phyloP scores from a whole-genome alignment of 2,113 vertebrate genomes.

The Noturus placidus region DNA sequence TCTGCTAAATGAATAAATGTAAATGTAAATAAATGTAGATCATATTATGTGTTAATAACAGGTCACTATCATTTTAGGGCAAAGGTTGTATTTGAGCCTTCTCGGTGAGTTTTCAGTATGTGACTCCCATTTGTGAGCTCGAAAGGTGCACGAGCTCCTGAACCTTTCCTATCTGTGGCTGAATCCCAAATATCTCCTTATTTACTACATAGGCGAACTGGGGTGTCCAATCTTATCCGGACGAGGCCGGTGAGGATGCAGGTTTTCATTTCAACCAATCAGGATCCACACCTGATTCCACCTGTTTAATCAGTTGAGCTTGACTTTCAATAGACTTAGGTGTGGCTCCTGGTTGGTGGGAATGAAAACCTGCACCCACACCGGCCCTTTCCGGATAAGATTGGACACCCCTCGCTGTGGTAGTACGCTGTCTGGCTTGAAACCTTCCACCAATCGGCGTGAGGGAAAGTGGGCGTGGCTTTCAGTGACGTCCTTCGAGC shows the following conservation, averaged over 20 bases:
- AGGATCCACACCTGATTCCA: too few species aligned
- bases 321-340: too few species aligned
- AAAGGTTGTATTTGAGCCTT: not conserved
- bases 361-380: too few species aligned
- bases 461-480: slow-evolving; percentile 18
- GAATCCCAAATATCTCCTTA: not conserved
- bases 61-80: not conserved
- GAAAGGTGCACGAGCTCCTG: not conserved
- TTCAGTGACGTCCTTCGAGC: not conserved
- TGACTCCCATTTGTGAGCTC: not conserved
- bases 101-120: not conserved
- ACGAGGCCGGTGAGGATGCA: too few species aligned
- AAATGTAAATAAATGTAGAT: too few species aligned
- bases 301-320: too few species aligned
- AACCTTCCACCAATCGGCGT: not conserved
- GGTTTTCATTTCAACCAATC: too few species aligned
- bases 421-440: not conserved
- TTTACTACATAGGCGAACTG: not conserved
- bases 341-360: too few species aligned
- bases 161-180: not conserved
- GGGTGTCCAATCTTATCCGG: too few species aligned
- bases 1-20: too few species aligned
- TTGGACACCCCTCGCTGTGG: not conserved
- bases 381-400: too few species aligned
- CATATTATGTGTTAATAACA: not conserved